phyloP scores from a whole-genome alignment of 2,797 vertebrate genomes.

The Gymnocypris eckloni region DNA sequence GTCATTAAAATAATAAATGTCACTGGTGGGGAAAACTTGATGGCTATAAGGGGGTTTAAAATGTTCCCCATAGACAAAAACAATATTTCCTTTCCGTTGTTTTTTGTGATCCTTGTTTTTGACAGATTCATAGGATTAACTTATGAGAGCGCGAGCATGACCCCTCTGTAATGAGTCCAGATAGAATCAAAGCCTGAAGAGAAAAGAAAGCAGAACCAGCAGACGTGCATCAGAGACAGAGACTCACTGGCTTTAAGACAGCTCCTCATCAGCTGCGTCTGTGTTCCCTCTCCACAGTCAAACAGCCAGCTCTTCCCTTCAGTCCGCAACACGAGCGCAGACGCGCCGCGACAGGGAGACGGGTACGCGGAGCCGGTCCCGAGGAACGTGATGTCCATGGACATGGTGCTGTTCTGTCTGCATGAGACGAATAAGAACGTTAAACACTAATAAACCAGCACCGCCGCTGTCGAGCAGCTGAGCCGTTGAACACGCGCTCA shows the following conservation, averaged over 20 bases:
- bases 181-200: no score
- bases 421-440: background rate
- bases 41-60: background rate
- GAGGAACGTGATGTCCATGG: conserved; percentile 91
- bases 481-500: background rate
- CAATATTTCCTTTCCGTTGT: background rate
- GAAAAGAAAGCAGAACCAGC: no score
- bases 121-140: background rate
- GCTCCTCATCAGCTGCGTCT: conserved; percentile 93
- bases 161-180: no score
- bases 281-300: conserved; percentile 95
- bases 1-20: background rate
- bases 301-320: conserved; percentile 93
- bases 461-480: background rate
- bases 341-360: conserved; percentile 85
- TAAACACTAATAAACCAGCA: background rate
- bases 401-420: conserved; percentile 70
- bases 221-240: background rate
- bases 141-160: no score
- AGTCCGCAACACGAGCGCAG: conserved; percentile 86
- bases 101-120: background rate
- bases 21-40: background rate
- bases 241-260: conserved; percentile 83
- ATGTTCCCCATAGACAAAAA: background rate
- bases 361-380: conserved; percentile 92